Evolutionary conservation across 2,888 invertebrate genomes (phyloP), one percentile per base, ranked within the genome.

Genomic region (Psococerastis gibbosa): DNA sequence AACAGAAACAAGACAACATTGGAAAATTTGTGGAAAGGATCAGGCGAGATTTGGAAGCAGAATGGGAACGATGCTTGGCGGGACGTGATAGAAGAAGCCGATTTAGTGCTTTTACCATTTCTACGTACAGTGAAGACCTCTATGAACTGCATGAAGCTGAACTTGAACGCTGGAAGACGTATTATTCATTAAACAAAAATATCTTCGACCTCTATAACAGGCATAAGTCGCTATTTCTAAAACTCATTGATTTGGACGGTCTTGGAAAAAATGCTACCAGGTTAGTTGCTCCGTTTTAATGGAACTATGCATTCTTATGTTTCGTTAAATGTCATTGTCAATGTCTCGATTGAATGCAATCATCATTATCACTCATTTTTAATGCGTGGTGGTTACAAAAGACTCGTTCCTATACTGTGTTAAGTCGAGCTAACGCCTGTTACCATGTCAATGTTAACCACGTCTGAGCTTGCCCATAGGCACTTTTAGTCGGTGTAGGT

Each of bases 51-150:
- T 68, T 91, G 31, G 60, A 64, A 43, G 60, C 69, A 8, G 71
- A 78, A 65, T 91, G 89, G 88, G 72, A 82, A 45, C 70, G 71
- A 48, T 78, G 83, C 42, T 74, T 80, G 58, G 80, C 74, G 54
- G 70, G 76, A 1, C 67, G 69, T 31, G 56, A 61, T 1, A 70
- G 80, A 49, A 66, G 71, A 5, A 66, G 67, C 15, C 64, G 69
- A 46, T 83, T 81, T 55, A 58, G 67, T 1, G 72, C 75, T 48
- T 78, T 73, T 53, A 64, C 67, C 52, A 70, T 71, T 52, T 74
- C 78, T 33, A 70, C 72, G 34, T 87, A 73, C 56, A 78, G 77
- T 1, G 89, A 91, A 55, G 83, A 84, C 58, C 64, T 87, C 1
- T 64, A 91, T 8, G 73, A 74, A 1, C 56, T 78, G 16, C 87